Conservation (phyloP, 2,113 vertebrate genomes). For the Hucho hucho region DNA sequence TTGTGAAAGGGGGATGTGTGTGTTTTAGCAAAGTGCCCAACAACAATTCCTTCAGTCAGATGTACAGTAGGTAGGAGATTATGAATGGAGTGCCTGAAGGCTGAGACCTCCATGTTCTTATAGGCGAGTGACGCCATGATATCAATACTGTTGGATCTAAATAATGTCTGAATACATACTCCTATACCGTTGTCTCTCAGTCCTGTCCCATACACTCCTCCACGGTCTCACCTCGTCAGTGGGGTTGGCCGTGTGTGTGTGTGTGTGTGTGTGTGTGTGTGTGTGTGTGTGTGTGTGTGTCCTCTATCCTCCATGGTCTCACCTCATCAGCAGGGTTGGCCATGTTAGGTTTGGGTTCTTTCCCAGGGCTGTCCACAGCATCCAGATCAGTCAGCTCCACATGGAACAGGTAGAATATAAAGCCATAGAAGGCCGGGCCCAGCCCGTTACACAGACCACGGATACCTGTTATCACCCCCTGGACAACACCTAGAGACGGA, state of each 20-base stretch:
- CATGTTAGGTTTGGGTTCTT: slow-evolving; percentile 83
- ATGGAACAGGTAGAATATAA: slow-evolving; percentile 88
- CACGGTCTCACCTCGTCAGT: too few species aligned
- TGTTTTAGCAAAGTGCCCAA: neutral
- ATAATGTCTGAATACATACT: too few species aligned
- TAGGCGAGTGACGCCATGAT: too few species aligned
- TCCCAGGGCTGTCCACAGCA: slow-evolving; percentile 74
- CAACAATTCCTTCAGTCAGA: neutral
- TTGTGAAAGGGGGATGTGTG: neutral
- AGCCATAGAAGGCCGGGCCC: slow-evolving; percentile 85
- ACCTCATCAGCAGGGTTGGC: slow-evolving; percentile 91
- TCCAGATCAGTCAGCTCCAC: slow-evolving; percentile 83
- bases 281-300: too few species aligned
- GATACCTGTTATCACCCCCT: slow-evolving; percentile 92
- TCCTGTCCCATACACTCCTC: too few species aligned
- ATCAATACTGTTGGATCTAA: too few species aligned
- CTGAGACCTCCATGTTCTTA: too few species aligned
- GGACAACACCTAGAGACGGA: slow-evolving; percentile 80
- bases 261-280: too few species aligned
- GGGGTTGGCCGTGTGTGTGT: too few species aligned
- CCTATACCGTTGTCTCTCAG: too few species aligned
- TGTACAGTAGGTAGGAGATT: too few species aligned
- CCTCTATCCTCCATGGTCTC: neutral
- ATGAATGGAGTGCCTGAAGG: too few species aligned
- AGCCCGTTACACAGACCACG: slow-evolving; percentile 88